phyloP scores from a whole-genome alignment of 1,140 invertebrate genomes.

The Pristionchus pacificus region DNA sequence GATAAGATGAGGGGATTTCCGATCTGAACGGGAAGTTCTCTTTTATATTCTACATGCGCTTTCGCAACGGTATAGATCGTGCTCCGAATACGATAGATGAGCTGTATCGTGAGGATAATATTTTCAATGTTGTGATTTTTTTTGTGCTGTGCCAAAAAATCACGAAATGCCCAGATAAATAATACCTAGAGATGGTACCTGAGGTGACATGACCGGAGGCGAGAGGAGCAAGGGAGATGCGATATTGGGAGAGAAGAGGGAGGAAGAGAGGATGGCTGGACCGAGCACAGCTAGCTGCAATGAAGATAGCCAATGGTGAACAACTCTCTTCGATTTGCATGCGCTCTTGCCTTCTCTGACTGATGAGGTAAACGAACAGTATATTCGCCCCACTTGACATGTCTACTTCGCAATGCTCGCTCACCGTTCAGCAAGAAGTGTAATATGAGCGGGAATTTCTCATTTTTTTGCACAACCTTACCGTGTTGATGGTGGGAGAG shows the following conservation, averaged over 20 bases:
- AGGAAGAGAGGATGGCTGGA: constrained; percentile 29
- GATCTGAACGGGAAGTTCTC: constrained; percentile 20
- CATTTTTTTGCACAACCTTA: background rate
- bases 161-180: too few species aligned
- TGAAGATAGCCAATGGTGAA: background rate
- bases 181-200: too few species aligned
- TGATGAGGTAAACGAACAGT: too few species aligned
- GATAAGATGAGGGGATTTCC: constrained; percentile 39
- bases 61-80: too few species aligned
- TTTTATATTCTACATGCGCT: too few species aligned
- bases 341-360: too few species aligned
- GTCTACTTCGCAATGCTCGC: too few species aligned
- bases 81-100: background rate
- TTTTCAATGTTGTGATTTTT: background rate
- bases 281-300: constrained; percentile 31
- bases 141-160: background rate
- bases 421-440: too few species aligned
- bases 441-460: background rate
- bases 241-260: constrained; percentile 35
- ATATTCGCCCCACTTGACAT: too few species aligned
- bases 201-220: constrained; percentile 34
- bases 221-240: constrained; percentile 30
- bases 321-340: too few species aligned
- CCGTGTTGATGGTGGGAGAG: constrained; percentile 21
- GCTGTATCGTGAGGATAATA: background rate